Conservation (phyloP, 2,888 invertebrate genomes). For the Drosophila kambysellisi region DNA sequence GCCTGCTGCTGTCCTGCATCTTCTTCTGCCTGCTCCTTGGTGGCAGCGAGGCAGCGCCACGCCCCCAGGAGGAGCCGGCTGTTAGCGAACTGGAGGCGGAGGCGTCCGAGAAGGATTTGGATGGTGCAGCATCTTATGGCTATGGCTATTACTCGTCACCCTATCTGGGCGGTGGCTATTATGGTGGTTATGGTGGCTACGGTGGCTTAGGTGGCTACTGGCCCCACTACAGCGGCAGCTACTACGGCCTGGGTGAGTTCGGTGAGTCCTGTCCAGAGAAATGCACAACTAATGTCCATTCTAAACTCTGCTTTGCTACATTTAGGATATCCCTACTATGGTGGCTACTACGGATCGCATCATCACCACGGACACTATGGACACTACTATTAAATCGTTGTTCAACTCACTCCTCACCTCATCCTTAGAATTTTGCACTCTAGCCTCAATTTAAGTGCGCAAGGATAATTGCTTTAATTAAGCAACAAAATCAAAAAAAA, state of each 20-base stretch:
- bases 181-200: conserved; percentile 68
- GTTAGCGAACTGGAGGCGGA: conserved; percentile 70
- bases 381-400: conserved; percentile 74
- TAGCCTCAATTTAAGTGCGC: conserved; percentile 60
- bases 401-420: conserved; percentile 30
- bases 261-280: conserved; percentile 20
- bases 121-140: conserved; percentile 81
- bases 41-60: conserved; percentile 61
- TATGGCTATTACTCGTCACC: conserved; percentile 83
- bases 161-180: conserved; percentile 70
- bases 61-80: conserved; percentile 67
- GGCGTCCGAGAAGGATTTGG: conserved; percentile 79
- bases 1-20: conserved; percentile 60
- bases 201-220: conserved; percentile 71
- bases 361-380: conserved; percentile 78
- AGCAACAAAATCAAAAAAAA: conserved; percentile 66
- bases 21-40: conserved; percentile 52
- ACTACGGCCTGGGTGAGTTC: conserved; percentile 76
- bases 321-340: conserved; percentile 77
- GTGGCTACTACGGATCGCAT: conserved; percentile 77
- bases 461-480: conserved; percentile 77
- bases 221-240: conserved; percentile 74
- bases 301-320: not conserved
- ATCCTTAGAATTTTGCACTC: conserved; percentile 55
- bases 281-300: accelerated